Evolutionary conservation across 64 coral and sea anemone genomes (phyloP).

Genomic region (Astreopora myriophthalma): DNA sequence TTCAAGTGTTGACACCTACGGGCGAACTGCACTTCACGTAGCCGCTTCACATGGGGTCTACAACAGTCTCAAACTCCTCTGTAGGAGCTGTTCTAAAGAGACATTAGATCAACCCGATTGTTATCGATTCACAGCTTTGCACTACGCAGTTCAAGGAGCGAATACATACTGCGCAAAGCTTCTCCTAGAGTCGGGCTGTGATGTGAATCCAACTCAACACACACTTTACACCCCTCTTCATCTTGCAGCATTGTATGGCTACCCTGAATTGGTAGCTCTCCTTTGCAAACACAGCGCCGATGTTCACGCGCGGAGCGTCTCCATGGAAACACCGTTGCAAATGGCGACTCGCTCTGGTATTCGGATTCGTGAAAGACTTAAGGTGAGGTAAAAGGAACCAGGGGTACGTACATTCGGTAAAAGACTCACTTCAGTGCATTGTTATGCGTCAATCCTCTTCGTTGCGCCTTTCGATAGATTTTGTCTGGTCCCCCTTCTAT

Average conservation of each 20-base stretch:
- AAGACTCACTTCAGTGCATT: too few species aligned
- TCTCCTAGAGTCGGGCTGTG: conserved; percentile 40
- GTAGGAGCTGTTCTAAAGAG: conserved; percentile 19
- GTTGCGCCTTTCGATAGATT: too few species aligned
- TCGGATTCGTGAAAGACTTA: conserved; percentile 38
- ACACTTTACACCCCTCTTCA: conserved; percentile 58
- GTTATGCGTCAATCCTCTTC: too few species aligned
- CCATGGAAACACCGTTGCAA: conserved; percentile 55
- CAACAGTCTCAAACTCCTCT: conserved; percentile 37
- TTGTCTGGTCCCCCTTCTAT: too few species aligned
- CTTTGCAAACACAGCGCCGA: conserved; percentile 66
- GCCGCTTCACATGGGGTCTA: conserved; percentile 42
- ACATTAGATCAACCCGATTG: conserved; percentile 43
- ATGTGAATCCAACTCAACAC: background rate
- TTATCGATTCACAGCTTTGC: conserved; percentile 63
- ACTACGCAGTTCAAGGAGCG: conserved; percentile 68
- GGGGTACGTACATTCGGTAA: background rate
- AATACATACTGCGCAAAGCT: conserved; percentile 31
- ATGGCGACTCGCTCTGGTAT: conserved; percentile 40
- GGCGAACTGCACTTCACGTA: conserved; percentile 44
- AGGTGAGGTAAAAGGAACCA: background rate
- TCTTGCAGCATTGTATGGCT: conserved; percentile 44
- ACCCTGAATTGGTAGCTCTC: conserved; percentile 51
- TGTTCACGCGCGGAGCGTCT: conserved; percentile 17
- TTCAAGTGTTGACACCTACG: conserved; percentile 46